phyloP scores from a whole-genome alignment of 2,888 invertebrate genomes.

The Craniophora ligustri region DNA sequence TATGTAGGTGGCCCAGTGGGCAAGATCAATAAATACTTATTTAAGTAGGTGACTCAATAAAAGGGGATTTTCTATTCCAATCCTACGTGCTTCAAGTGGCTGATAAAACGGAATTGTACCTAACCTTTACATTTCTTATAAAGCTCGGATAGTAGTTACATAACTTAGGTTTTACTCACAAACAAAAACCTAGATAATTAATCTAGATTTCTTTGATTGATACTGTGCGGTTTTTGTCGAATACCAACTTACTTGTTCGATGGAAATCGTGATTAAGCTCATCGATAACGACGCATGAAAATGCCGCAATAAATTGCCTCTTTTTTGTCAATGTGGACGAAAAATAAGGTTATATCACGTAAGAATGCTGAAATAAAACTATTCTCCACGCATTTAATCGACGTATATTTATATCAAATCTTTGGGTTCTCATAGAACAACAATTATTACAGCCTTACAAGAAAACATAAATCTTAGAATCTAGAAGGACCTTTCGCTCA shows the following conservation, averaged over 20 bases:
- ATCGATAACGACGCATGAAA: conserved; percentile 37
- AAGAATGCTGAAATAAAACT: conserved; percentile 12
- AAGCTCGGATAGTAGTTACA: too few relatives aligned
- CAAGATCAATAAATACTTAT: conserved; percentile 39
- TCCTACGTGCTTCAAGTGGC: background rate
- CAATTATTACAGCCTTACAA: too few relatives aligned
- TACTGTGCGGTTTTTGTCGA: conserved; percentile 30
- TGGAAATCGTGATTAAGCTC: conserved; percentile 22
- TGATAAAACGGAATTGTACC: background rate
- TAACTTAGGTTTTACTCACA: too few relatives aligned
- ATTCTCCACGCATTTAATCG: too few relatives aligned
- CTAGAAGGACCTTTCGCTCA: too few relatives aligned
- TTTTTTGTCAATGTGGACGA: conserved; percentile 33
- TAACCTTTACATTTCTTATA: too few relatives aligned
- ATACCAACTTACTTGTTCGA: conserved; percentile 17
- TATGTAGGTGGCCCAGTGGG: conserved; percentile 26
- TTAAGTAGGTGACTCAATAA: conserved; percentile 29
- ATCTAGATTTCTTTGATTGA: conserved; percentile 40
- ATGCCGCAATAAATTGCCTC: conserved; percentile 26
- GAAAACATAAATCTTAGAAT: too few relatives aligned
- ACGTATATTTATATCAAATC: too few relatives aligned
- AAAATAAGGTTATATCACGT: conserved; percentile 30
- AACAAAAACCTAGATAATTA: conserved; percentile 19
- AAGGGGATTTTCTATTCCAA: conserved; percentile 10
- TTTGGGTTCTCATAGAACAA: too few relatives aligned